Conservation (phyloP, 1,140 invertebrate genomes). For the Drosophila prosaltans region DNA sequence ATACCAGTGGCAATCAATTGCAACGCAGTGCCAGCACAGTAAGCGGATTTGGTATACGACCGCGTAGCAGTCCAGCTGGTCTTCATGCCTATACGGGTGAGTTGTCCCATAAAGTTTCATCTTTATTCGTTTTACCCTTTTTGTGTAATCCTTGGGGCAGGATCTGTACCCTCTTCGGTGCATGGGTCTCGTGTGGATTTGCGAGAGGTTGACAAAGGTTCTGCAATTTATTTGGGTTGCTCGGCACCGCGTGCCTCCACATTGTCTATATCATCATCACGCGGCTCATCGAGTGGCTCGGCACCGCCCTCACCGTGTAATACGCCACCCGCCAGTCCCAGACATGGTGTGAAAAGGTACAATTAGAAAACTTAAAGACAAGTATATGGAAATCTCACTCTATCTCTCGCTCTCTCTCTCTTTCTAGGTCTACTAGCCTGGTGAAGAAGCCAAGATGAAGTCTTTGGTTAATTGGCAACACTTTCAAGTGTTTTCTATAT, state of each 20-base stretch:
- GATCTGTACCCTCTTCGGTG: slow-evolving; percentile 86
- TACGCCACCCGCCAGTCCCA: slow-evolving; percentile 85
- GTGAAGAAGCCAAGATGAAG: slow-evolving; percentile 77
- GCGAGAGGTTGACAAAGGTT: slow-evolving; percentile 84
- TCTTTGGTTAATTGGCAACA: neutral
- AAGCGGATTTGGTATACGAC: slow-evolving; percentile 84
- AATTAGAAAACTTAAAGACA: neutral
- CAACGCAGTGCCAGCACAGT: slow-evolving; percentile 85
- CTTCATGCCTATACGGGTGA: slow-evolving; percentile 89
- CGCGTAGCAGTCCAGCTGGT: slow-evolving; percentile 88
- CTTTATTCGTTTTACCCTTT: neutral
- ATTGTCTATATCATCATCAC: slow-evolving; percentile 65
- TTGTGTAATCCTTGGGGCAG: slow-evolving; percentile 39
- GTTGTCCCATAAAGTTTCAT: neutral
- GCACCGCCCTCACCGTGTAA: slow-evolving; percentile 85
- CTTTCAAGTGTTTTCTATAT: slow-evolving; percentile 2
- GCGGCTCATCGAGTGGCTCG: slow-evolving; percentile 83
- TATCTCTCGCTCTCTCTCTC: neutral
- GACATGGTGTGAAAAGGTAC: slow-evolving; percentile 80
- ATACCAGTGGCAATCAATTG: slow-evolving; percentile 34
- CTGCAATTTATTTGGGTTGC: slow-evolving; percentile 83
- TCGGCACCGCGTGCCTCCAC: slow-evolving; percentile 70
- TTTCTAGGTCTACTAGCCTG: slow-evolving; percentile 66
- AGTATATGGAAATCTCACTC: neutral
- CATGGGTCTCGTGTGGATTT: slow-evolving; percentile 88